Evolutionary conservation across 2,797 vertebrate species (phyloP), one percentile per base, ranked within the genome.

Genomic region (Champsocephalus esox): DNA sequence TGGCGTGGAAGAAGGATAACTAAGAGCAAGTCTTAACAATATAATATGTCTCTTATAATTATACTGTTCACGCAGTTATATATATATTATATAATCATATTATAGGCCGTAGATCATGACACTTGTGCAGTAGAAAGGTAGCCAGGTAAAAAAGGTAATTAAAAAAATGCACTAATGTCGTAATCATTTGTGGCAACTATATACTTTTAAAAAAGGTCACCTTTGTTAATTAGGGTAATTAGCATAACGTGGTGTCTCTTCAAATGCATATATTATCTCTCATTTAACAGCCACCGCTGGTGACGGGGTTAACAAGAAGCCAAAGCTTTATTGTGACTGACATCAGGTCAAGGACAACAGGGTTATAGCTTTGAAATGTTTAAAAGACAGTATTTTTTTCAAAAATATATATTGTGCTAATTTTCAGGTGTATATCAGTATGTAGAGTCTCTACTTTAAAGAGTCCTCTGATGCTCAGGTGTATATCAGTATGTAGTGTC

Each of bases 151-250:
- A 82, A 84, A 67, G 24, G 14, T 52, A 28, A 80, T 62, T 24
- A 67, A 78, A 70, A 82, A 56, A n/a, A 41, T 58, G 49, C 49
- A 61, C 28, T 64, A 43, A 66, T 28, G 49, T 67, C 19, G 9
- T 4, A 84, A 81, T 83, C 48, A 82, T 77, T 81, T 34, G 10
- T 73, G 54, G 52, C 61, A 67, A 81, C 51, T 70, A 63, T 46
- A 72, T 32, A 51, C 49, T 70, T 79, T 73, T 0, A 55, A 58
- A 70, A 88, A 74, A 88, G 79, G 87, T 87, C 83, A 77, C n/a
- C 12, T 19, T 44, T 1, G 16, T 70, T 82, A 81, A 85, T 73
- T 70, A 86, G 64, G 41, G 55, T 62, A 70, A 85, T 85, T 82
- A 87, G 55, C 76, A 80, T 52, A 57, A 62, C 49, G 16, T 11